These are phyloP conservation scores for Pangasianodon gigas DNA, from an alignment of 2,113 vertebrate genomes.

Conservation along the genomic window DNA sequence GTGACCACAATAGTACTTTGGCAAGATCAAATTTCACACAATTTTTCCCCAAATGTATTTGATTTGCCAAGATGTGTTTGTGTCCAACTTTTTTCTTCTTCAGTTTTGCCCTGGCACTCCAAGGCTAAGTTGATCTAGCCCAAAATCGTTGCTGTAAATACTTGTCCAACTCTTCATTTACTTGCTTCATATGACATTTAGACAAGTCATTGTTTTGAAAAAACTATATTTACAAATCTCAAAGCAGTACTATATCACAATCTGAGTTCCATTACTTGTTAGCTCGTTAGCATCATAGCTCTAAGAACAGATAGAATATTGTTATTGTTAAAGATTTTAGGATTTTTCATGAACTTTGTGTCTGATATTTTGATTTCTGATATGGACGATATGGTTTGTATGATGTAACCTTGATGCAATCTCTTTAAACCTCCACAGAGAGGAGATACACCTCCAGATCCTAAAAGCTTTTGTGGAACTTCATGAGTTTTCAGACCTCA, in stretches of 20 bases:
- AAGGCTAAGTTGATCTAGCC: not conserved
- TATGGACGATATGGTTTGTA: not conserved
- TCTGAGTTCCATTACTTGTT: not conserved
- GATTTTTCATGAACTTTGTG: not conserved
- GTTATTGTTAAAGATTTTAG: not conserved
- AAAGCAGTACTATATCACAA: not conserved
- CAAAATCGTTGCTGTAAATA: not conserved
- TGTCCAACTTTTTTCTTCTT: not conserved
- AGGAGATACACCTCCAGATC: conserved; percentile 84
- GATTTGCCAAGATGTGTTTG: not conserved
- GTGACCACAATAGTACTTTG: not conserved
- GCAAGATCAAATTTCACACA: not conserved
- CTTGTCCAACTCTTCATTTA: not conserved
- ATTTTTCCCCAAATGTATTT: not conserved
- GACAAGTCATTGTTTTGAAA: not conserved
- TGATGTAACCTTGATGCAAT: not conserved
- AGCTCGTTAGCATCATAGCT: not conserved
- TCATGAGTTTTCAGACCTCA: conserved; percentile 90
- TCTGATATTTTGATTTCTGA: not conserved
- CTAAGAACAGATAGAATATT: not conserved
- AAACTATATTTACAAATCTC: not conserved
- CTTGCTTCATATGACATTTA: not conserved
- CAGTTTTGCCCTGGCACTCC: not conserved
- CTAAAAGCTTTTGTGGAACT: conserved; percentile 92
- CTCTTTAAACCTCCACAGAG: conserved; percentile 68